phyloP scores from a whole-genome alignment of 92 coral and sea anemone genomes.

The Zoanthus gigantus region DNA sequence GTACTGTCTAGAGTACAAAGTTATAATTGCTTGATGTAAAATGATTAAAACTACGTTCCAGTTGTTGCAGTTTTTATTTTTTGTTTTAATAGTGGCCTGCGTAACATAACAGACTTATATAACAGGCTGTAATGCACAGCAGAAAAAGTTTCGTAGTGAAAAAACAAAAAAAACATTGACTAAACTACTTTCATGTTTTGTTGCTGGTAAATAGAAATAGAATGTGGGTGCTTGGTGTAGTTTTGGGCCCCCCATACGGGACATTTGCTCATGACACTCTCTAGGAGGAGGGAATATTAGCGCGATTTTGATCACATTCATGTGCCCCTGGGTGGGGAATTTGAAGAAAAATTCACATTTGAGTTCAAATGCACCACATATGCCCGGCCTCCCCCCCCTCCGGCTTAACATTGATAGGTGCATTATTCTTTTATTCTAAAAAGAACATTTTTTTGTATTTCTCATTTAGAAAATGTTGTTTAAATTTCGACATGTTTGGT shows the following conservation, averaged over 20 bases:
- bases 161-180: neutral
- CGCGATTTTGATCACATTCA: conserved; percentile 22
- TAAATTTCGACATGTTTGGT: neutral
- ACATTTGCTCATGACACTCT: neutral
- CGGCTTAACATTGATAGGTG: too few relatives aligned
- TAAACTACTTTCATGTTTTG: conserved; percentile 8
- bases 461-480: neutral
- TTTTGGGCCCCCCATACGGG: neutral
- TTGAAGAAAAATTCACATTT: too few relatives aligned
- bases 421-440: neutral
- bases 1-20: too few relatives aligned
- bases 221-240: neutral
- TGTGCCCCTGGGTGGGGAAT: too few relatives aligned
- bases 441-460: conserved; percentile 4
- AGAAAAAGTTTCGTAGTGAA: neutral
- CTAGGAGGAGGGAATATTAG: conserved; percentile 31
- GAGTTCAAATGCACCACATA: too few relatives aligned
- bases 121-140: neutral
- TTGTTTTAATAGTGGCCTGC: too few relatives aligned
- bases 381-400: too few relatives aligned
- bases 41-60: too few relatives aligned
- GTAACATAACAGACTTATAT: too few relatives aligned
- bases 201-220: neutral
- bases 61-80: too few relatives aligned
- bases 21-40: too few relatives aligned